Evolutionary conservation across 1,140 invertebrate genomes (phyloP).

Genomic region (Phymorhynchus buccinoides): DNA sequence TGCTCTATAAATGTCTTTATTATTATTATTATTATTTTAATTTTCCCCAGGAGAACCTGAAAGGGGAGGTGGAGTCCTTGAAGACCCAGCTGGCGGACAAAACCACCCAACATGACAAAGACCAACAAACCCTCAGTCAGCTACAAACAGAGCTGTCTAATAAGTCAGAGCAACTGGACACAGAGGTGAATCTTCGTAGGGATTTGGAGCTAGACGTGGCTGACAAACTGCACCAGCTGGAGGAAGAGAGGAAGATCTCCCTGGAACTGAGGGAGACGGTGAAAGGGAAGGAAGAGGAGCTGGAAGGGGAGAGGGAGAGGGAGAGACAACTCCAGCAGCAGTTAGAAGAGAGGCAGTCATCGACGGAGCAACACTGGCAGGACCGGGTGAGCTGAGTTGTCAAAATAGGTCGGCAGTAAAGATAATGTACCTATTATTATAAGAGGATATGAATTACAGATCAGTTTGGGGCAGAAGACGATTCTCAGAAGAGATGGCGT

Average conservation of each 20-base stretch:
- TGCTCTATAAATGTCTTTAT: too few species aligned
- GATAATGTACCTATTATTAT: too few species aligned
- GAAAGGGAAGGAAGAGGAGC: constrained; percentile 7
- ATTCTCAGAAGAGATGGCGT: too few species aligned
- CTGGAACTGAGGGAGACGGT: not conserved
- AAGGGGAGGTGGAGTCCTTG: constrained; percentile 42
- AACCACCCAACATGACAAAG: constrained; percentile 40
- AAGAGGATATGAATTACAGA: too few species aligned
- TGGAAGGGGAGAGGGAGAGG: not conserved
- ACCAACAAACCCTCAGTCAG: constrained; percentile 35
- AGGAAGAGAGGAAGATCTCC: not conserved
- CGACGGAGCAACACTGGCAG: constrained; percentile 5
- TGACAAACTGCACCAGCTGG: constrained; percentile 20
- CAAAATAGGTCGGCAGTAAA: too few species aligned
- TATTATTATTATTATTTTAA: too few species aligned
- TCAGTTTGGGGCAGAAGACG: too few species aligned
- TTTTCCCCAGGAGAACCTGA: constrained; percentile 14
- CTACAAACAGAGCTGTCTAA: constrained; percentile 40
- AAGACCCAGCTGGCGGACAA: constrained; percentile 41
- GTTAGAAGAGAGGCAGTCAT: constrained; percentile 30
- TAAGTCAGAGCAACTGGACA: constrained; percentile 21
- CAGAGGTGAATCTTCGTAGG: not conserved
- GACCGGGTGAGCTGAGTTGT: constrained; percentile 12
- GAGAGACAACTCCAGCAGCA: constrained; percentile 10
- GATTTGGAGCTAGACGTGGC: not conserved